phyloP scores from a whole-genome alignment of 2,888 invertebrate genomes.

The Campoplex capitator region DNA sequence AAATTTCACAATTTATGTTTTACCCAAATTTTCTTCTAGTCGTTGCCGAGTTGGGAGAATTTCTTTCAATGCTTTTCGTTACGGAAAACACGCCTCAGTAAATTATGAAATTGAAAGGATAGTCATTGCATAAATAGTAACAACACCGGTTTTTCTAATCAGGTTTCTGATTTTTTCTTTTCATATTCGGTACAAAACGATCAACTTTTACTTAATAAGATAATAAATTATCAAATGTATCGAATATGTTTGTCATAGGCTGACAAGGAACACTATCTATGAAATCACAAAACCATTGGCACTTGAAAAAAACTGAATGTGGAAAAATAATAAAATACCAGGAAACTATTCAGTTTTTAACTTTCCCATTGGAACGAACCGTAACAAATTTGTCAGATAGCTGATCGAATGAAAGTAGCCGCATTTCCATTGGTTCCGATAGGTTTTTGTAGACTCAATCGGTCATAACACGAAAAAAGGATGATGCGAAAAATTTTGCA shows the following conservation, averaged over 20 bases:
- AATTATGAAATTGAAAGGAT: not conserved
- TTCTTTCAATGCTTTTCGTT: not conserved
- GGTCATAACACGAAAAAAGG: conserved; percentile 16
- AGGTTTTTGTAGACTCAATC: conserved; percentile 30
- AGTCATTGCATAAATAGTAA: not conserved
- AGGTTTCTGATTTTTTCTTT: not conserved
- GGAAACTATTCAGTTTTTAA: conserved; percentile 10
- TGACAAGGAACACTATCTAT: not conserved
- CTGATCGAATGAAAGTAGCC: conserved; percentile 8
- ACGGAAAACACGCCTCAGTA: not conserved
- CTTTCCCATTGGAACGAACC: conserved; percentile 18
- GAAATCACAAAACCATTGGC: not conserved
- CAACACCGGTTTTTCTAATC: not conserved
- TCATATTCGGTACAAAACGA: too few species aligned
- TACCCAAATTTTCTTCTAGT: not conserved
- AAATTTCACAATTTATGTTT: not conserved
- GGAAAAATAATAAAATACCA: not conserved
- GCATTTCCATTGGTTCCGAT: conserved; percentile 14
- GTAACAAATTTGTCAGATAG: conserved; percentile 6
- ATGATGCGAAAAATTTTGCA: not conserved
- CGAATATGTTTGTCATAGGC: not conserved
- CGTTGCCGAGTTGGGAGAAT: not conserved
- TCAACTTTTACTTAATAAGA: too few species aligned
- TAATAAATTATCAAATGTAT: too few species aligned
- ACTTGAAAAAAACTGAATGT: not conserved